Conservation (phyloP, 2,888 invertebrate genomes). For the Macrosiphum euphorbiae region DNA sequence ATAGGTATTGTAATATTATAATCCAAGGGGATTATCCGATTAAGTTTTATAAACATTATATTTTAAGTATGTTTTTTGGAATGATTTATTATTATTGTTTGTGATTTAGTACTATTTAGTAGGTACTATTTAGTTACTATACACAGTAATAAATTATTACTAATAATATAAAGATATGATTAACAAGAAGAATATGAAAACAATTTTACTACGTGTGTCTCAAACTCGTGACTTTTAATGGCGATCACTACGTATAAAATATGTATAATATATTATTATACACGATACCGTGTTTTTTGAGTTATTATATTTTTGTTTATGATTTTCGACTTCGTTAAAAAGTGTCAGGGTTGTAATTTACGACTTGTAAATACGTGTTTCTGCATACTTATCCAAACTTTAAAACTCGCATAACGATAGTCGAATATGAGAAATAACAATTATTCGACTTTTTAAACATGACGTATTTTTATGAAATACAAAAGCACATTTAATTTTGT, state of each 20-base stretch:
- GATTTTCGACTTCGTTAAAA: not conserved
- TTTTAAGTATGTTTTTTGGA: not conserved
- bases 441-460: not conserved
- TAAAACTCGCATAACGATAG: not conserved
- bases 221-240: not conserved
- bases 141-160: too few relatives aligned
- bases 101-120: not conserved
- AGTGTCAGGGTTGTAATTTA: not conserved
- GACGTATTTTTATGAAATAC: not conserved
- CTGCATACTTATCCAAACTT: not conserved
- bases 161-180: not conserved
- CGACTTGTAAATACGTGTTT: not conserved
- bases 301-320: not conserved
- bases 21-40: not conserved
- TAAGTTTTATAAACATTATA: not conserved
- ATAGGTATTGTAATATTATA: not conserved
- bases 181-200: not conserved
- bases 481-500: not conserved
- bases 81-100: not conserved
- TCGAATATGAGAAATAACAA: not conserved
- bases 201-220: not conserved
- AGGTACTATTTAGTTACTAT: too few relatives aligned
- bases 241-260: not conserved
- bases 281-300: not conserved
- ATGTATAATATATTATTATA: not conserved